These are phyloP conservation scores for Ptyas mucosa DNA, from an alignment of 2,113 vertebrate genomes.

Conservation along the genomic window DNA sequence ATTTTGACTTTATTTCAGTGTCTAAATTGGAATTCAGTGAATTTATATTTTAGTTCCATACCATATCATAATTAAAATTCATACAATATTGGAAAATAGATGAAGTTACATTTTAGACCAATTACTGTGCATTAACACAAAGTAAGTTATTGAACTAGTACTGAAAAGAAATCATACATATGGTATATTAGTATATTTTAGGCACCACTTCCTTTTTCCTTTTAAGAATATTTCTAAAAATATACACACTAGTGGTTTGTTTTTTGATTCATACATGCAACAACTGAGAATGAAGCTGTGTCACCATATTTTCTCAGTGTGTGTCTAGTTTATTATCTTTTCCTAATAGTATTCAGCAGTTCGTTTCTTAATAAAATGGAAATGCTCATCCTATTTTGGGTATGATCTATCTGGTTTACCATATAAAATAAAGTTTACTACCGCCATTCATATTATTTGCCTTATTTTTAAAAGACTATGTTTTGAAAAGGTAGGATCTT, in stretches of 20 bases:
- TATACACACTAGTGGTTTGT: conserved; percentile 10
- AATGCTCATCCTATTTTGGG: conserved; percentile 63
- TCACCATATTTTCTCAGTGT: not conserved
- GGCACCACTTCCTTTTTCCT: not conserved
- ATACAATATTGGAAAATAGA: not conserved
- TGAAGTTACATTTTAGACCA: not conserved
- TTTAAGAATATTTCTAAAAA: not conserved
- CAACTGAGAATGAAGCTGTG: not conserved
- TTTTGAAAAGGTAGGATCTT: not conserved
- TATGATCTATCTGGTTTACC: conserved; percentile 39
- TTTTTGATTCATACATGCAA: conserved; percentile 4
- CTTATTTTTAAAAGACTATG: not conserved
- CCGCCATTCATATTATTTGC: no score
- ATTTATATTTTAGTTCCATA: not conserved
- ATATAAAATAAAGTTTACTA: conserved; percentile 33
- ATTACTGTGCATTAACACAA: not conserved
- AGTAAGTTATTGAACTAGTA: not conserved
- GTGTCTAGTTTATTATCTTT: conserved; percentile 36
- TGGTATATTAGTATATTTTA: not conserved
- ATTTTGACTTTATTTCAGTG: not conserved
- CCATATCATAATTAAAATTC: not conserved
- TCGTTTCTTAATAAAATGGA: conserved; percentile 62
- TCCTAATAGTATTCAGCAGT: conserved; percentile 38
- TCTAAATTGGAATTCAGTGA: not conserved
- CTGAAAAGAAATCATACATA: not conserved